Percentiles rank a stretch among this genome's conserved stretches.
Conservation (phyloP, 2,113 vertebrate genomes). For the Okapia johnstoni region DNA sequence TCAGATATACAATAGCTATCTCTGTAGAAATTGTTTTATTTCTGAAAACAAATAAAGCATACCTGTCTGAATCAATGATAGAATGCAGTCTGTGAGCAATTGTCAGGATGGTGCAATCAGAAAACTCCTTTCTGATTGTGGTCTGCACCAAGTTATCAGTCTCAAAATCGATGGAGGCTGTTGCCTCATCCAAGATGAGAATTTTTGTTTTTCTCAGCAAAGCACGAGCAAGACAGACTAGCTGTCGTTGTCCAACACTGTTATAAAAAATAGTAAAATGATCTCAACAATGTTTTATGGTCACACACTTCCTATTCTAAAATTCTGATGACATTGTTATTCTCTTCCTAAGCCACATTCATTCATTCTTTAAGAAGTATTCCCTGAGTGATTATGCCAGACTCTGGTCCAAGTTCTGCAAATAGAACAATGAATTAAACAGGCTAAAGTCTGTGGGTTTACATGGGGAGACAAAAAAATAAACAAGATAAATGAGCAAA, state of each 20-base stretch:
- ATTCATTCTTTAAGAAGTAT: not conserved
- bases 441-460: not conserved
- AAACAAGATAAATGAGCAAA: not conserved
- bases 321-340: not conserved
- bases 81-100: slow-evolving; percentile 73
- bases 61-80: slow-evolving; percentile 76
- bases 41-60: slow-evolving; percentile 12
- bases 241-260: slow-evolving; percentile 76
- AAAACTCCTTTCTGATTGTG: slow-evolving; percentile 74
- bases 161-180: slow-evolving; percentile 74
- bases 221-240: slow-evolving; percentile 76
- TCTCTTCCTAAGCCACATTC: not conserved
- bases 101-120: slow-evolving; percentile 74
- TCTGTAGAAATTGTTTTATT: not conserved
- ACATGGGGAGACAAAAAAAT: not conserved
- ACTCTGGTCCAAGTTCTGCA: not conserved
- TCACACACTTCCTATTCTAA: not conserved
- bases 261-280: slow-evolving; percentile 20
- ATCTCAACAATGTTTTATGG: not conserved
- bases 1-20: not conserved
- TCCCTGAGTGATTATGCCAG: not conserved
- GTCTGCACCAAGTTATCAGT: slow-evolving; percentile 73
- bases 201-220: slow-evolving; percentile 77
- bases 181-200: slow-evolving; percentile 77
- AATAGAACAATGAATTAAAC: not conserved